Evolutionary conservation across 2,888 invertebrate species (phyloP).

Genomic region (Drosophila gaucha): DNA sequence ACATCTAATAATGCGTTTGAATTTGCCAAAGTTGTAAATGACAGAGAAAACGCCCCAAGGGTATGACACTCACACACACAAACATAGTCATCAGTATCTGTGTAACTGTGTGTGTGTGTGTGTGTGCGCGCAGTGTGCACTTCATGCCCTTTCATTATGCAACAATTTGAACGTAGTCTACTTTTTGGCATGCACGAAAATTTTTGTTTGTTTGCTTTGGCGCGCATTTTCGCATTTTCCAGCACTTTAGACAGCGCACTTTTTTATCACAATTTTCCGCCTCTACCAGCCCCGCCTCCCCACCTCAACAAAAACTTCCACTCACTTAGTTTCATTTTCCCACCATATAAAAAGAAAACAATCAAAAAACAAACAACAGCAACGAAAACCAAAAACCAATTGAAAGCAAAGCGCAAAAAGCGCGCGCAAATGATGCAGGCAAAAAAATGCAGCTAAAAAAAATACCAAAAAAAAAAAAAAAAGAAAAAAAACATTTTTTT

Average conservation of each 20-base stretch:
- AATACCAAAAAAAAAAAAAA: neutral
- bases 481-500: slow-evolving; percentile 1
- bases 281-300: neutral
- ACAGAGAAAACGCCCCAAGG: slow-evolving; percentile 17
- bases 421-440: slow-evolving; percentile 60
- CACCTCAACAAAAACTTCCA: slow-evolving; percentile 35
- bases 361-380: slow-evolving; percentile 22
- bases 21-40: slow-evolving; percentile 39
- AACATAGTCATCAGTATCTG: neutral
- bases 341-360: slow-evolving; percentile 40
- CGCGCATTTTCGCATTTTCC: slow-evolving; percentile 51
- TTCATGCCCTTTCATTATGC: slow-evolving; percentile 53
- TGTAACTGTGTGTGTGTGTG: neutral
- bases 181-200: slow-evolving; percentile 29
- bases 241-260: slow-evolving; percentile 46
- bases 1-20: slow-evolving; percentile 42
- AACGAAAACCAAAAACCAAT: slow-evolving; percentile 15
- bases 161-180: slow-evolving; percentile 44
- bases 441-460: slow-evolving; percentile 1
- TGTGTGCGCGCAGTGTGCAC: slow-evolving; percentile 8
- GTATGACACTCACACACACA: neutral
- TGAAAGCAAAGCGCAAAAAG: slow-evolving; percentile 51
- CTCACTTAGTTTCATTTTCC: slow-evolving; percentile 76
- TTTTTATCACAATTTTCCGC: slow-evolving; percentile 21
- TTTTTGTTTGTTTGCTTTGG: slow-evolving; percentile 20